These are phyloP conservation scores for Rhinichthys klamathensis DNA, from an alignment of 2,113 vertebrate species.

Conservation along the genomic window DNA sequence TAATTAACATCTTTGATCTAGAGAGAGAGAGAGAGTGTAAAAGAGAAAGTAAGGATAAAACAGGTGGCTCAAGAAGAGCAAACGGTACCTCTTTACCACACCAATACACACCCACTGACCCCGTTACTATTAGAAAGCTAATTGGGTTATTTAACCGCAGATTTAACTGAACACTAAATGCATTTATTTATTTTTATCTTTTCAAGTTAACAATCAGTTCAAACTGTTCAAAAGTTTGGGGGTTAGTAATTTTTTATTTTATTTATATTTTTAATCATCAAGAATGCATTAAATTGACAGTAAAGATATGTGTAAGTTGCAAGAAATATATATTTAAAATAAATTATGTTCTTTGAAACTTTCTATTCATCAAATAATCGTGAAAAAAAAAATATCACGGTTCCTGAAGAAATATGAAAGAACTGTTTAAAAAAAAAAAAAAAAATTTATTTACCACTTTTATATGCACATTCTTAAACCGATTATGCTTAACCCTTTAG, in stretches of 20 bases:
- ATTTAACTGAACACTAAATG: neutral
- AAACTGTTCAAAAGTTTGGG: neutral
- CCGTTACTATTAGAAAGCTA: neutral
- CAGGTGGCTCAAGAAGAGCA: conserved; percentile 14
- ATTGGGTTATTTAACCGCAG: neutral
- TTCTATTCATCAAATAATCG: too few relatives aligned
- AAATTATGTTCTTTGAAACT: too few relatives aligned
- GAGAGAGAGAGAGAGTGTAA: neutral
- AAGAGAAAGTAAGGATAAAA: conserved; percentile 5
- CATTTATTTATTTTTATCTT: neutral
- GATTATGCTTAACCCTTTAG: too few relatives aligned
- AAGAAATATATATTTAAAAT: too few relatives aligned
- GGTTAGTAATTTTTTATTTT: neutral
- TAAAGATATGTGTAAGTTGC: too few relatives aligned
- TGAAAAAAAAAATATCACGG: too few relatives aligned
- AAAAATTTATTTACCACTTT: too few relatives aligned
- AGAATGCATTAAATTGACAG: too few relatives aligned
- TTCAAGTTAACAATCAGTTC: neutral
- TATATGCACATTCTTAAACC: too few relatives aligned
- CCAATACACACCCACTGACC: neutral
- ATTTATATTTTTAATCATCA: too few relatives aligned
- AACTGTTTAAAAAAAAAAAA: too few relatives aligned
- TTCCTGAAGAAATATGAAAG: too few relatives aligned
- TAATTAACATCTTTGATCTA: conserved; percentile 41
- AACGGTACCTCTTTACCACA: neutral